These are phyloP conservation scores for Prionailurus bengalensis DNA, from an alignment of 2,113 vertebrate species.

Conservation along the genomic window DNA sequence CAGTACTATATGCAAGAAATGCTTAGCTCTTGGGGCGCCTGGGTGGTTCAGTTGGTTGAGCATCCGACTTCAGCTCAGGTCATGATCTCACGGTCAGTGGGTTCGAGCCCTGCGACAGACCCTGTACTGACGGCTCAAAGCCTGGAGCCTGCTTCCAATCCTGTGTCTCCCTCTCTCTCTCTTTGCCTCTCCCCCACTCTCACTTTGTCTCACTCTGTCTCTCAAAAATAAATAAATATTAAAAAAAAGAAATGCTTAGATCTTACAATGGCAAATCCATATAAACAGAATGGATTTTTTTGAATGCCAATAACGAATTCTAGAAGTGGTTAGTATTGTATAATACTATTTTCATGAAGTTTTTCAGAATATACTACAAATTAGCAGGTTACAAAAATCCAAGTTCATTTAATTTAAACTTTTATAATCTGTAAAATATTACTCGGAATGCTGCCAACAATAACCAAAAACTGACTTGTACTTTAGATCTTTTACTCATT, in stretches of 20 bases:
- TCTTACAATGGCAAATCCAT: background rate
- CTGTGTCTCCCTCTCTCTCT: no score
- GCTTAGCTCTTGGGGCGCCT: background rate
- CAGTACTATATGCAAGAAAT: background rate
- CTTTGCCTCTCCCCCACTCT: no score
- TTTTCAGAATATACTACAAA: background rate
- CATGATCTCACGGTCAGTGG: no score
- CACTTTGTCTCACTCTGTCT: no score
- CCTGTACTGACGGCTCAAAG: no score
- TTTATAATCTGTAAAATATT: conserved; percentile 42
- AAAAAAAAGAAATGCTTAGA: background rate
- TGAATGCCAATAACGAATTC: background rate
- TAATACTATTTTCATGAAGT: conserved; percentile 8
- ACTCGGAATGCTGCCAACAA: conserved; percentile 15
- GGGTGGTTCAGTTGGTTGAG: no score
- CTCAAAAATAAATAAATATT: no score
- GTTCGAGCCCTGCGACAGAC: no score
- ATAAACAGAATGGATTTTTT: conserved; percentile 4
- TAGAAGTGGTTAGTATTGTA: background rate
- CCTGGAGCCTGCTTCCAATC: no score
- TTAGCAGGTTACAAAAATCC: background rate
- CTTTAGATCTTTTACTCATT: conserved; percentile 3
- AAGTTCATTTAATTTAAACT: conserved; percentile 51
- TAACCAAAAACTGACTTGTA: background rate
- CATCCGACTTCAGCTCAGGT: no score